Base-by-base conservation (phyloP, 1,140 invertebrate genomes). In the Achatina immaculata region DNA sequence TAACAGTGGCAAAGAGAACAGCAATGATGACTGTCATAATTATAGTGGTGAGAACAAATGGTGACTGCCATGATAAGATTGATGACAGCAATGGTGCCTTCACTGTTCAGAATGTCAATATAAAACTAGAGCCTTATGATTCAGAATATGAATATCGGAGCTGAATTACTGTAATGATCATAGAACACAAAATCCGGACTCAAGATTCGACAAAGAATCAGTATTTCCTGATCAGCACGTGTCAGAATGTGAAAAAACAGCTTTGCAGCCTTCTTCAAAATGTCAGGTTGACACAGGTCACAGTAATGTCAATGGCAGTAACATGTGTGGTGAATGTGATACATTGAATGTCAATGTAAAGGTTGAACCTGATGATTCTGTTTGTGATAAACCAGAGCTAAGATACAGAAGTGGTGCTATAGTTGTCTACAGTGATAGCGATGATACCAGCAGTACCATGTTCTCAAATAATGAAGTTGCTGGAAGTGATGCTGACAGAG, bases 61-160 rank as follows among this genome's bases (percentile, higher is more conserved):
- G n/a, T n/a, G n/a, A n/a, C n/a, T 31, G n/a, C 58, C 28, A 62
- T 31, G n/a, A 31, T 19, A 62, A 31, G 1, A 62, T 4, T 34
- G 28, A 34, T 6, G 28, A 6, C 28, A 31, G 9, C 4, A 62
- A 31, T 34, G 58, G 31, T 34, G 28, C 28, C 16, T 6, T 14
- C 19, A 19, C 2, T 19, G 48, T 9, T 55, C 24, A 21, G 19
- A 55, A 55, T 55, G n/a, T n/a, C n/a, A 40, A 55, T 48, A 38
- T 76, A 1, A 76, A 76, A 40, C 28, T 62, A 40, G 74, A 76
- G 36, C 38, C 43, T 58, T 34, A 24, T 34, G 74, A 76, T 62
- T 9, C n/a, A n/a, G 74, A 76, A 21, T 62, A 58, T 65, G 48
- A 62, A 76, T 51, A 40, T n/a, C 40, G 34, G 21, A 45, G 6